A percentile compares a stretch with the other conserved stretches of the same genome.
phyloP scores from a whole-genome alignment of 2,888 invertebrate species.

The Temnothorax rugatulus region DNA sequence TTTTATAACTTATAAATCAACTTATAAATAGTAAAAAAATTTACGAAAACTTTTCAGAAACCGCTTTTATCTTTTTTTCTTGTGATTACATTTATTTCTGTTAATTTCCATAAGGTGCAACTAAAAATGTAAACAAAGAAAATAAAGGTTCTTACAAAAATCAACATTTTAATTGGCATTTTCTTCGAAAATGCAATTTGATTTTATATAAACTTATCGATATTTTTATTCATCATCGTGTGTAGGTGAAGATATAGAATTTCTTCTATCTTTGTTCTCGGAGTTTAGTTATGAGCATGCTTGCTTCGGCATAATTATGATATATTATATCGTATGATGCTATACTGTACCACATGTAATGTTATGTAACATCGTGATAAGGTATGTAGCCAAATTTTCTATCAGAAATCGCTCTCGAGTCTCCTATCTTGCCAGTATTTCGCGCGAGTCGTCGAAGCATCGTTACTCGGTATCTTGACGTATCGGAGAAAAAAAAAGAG shows the following conservation, averaged over 20 bases:
- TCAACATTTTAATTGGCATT: no score
- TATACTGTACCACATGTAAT: not conserved
- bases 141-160: no score
- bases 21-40: no score
- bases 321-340: not conserved
- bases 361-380: slow-evolving; percentile 7
- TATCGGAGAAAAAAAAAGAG: not conserved
- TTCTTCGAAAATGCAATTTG: not conserved
- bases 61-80: not conserved
- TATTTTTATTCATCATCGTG: not conserved
- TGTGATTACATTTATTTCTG: not conserved
- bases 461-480: slow-evolving; percentile 3
- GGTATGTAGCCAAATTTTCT: slow-evolving; percentile 2
- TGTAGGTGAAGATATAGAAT: no score
- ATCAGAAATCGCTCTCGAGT: not conserved
- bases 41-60: no score
- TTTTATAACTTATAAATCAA: not conserved
- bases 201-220: not conserved
- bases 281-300: not conserved
- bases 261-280: not conserved
- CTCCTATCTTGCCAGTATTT: not conserved
- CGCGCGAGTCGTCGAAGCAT: not conserved
- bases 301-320: not conserved
- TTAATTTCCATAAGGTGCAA: not conserved
- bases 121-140: not conserved